Evolutionary conservation across 2,113 vertebrate genomes (phyloP).

Genomic region (Tympanuchus pallidicinctus): DNA sequence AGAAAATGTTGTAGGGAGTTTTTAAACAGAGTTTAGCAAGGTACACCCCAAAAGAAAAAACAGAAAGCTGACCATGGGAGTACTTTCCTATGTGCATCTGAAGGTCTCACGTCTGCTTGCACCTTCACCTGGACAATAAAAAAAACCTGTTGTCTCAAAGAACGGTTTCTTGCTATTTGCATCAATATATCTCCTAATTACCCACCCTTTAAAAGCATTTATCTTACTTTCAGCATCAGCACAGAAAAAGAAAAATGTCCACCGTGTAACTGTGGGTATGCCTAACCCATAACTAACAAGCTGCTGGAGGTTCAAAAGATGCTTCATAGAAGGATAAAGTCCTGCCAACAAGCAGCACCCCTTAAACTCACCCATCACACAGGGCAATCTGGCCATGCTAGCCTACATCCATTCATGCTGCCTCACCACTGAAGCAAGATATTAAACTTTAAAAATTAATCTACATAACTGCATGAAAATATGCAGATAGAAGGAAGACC

Average conservation of each 20-base stretch:
- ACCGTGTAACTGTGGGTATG: background rate
- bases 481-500: accelerated
- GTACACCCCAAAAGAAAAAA: accelerated
- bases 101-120: background rate
- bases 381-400: background rate
- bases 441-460: background rate
- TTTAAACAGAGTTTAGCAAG: background rate
- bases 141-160: background rate
- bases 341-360: background rate
- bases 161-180: too few relatives aligned
- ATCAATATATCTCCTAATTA: background rate
- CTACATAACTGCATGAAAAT: background rate
- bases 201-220: background rate
- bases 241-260: background rate
- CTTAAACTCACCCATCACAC: background rate
- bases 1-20: accelerated
- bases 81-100: background rate
- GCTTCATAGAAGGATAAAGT: background rate
- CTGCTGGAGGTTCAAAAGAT: background rate
- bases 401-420: background rate
- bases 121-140: background rate
- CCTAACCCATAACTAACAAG: accelerated
- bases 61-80: background rate
- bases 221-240: background rate
- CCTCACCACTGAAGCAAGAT: background rate